These are phyloP conservation scores for Arctocebus calabarensis DNA, from an alignment of 2,797 vertebrate species.

Conservation along the genomic window DNA sequence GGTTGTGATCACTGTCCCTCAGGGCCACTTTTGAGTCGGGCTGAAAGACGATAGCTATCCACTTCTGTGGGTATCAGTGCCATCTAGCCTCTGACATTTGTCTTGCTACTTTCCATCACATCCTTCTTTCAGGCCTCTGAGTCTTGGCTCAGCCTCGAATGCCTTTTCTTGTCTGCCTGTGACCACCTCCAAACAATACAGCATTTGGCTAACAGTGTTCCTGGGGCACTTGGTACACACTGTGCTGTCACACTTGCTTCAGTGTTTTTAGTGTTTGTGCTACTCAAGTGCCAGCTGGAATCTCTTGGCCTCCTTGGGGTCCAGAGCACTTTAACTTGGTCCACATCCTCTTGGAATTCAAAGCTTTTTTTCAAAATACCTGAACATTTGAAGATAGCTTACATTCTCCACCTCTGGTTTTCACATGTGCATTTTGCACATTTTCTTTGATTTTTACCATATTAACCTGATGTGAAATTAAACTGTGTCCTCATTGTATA, in stretches of 20 bases:
- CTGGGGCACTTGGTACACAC: not conserved
- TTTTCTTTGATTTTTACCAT: conserved; percentile 17
- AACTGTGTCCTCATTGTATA: not conserved
- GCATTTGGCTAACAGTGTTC: not conserved
- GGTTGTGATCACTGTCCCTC: not conserved
- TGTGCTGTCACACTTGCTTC: not conserved
- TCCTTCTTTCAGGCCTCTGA: not conserved
- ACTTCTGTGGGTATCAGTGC: not conserved
- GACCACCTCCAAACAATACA: not conserved
- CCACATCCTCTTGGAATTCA: not conserved
- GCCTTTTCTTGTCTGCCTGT: not conserved
- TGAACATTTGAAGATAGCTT: not conserved
- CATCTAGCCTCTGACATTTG: not conserved
- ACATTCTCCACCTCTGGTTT: not conserved
- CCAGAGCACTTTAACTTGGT: not conserved
- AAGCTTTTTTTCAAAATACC: not conserved
- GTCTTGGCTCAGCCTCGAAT: not conserved
- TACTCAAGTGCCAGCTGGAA: not conserved
- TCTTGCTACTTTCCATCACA: not conserved
- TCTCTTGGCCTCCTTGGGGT: not conserved
- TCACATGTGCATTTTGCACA: not conserved
- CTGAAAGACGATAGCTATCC: not conserved
- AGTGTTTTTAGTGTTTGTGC: conserved; percentile 28
- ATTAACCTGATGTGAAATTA: not conserved
- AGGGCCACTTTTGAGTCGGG: not conserved